A percentile compares a stretch with the other conserved stretches of the same genome.
Conservation (phyloP, 2,113 vertebrate species). For the Calypte anna region DNA sequence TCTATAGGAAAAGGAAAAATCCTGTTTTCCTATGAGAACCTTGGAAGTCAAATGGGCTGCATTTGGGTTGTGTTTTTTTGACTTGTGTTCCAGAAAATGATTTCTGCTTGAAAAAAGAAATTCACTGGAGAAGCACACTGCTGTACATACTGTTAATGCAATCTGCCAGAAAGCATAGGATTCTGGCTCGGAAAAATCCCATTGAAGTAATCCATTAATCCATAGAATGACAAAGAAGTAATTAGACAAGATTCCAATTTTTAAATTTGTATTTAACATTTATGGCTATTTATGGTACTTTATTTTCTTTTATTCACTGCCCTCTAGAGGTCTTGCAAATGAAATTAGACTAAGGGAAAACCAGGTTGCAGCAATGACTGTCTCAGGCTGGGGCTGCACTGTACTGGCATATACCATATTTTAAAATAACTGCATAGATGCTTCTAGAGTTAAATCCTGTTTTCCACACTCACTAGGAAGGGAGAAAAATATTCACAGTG, state of each 20-base stretch:
- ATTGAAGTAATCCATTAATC: constrained; percentile 29
- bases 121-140: neutral
- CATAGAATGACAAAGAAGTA: constrained; percentile 4
- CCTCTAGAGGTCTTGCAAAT: constrained; percentile 64
- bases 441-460: neutral
- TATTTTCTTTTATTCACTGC: constrained; percentile 71
- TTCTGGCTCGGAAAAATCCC: neutral
- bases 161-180: neutral
- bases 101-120: neutral
- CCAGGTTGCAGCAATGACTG: neutral
- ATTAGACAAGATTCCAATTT: neutral
- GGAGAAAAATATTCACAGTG: neutral
- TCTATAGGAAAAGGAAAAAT: fast-evolving
- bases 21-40: neutral
- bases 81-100: neutral
- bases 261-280: neutral
- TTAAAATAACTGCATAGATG: neutral
- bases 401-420: neutral
- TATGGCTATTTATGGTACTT: neutral
- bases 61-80: neutral
- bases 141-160: neutral
- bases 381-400: neutral
- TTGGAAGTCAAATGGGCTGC: neutral
- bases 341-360: neutral
- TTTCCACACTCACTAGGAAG: neutral